Conservation (phyloP, 2,797 vertebrate genomes). For the Mormyrops boulengeri region DNA sequence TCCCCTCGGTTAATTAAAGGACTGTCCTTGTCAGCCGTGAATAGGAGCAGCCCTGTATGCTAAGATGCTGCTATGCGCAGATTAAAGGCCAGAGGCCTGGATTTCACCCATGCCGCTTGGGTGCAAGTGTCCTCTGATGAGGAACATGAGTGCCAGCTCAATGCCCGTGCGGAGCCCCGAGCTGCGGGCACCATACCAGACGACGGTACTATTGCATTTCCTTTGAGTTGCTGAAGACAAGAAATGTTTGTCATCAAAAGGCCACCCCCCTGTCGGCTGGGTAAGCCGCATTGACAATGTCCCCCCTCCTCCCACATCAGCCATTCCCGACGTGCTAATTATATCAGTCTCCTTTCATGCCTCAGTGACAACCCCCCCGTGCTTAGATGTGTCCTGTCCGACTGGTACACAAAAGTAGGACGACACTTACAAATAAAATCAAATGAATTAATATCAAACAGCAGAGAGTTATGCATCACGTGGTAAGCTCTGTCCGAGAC, state of each 20-base stretch:
- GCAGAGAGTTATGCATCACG: slow-evolving; percentile 39
- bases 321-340: slow-evolving; percentile 67
- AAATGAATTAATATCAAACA: slow-evolving; percentile 30
- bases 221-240: slow-evolving; percentile 62
- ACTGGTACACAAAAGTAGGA: slow-evolving; percentile 34
- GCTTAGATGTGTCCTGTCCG: slow-evolving; percentile 25
- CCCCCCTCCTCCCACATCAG: slow-evolving; percentile 54
- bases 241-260: slow-evolving; percentile 42
- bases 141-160: neutral
- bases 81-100: slow-evolving; percentile 2
- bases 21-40: neutral
- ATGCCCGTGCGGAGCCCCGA: neutral
- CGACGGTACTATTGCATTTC: slow-evolving; percentile 56
- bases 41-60: neutral
- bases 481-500: slow-evolving; percentile 41
- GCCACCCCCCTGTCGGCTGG: slow-evolving; percentile 57
- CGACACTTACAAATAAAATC: slow-evolving; percentile 23
- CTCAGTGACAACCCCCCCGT: neutral
- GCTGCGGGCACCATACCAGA: slow-evolving; percentile 42
- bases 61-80: neutral
- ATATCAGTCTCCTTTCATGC: slow-evolving; percentile 25
- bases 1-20: neutral
- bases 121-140: neutral
- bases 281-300: slow-evolving; percentile 62
- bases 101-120: neutral